Percentiles rank a stretch among this genome's conserved stretches.
These are phyloP conservation scores for Saccostrea cuccullata DNA, from an alignment of 1,140 invertebrate genomes.

Conservation along the genomic window DNA sequence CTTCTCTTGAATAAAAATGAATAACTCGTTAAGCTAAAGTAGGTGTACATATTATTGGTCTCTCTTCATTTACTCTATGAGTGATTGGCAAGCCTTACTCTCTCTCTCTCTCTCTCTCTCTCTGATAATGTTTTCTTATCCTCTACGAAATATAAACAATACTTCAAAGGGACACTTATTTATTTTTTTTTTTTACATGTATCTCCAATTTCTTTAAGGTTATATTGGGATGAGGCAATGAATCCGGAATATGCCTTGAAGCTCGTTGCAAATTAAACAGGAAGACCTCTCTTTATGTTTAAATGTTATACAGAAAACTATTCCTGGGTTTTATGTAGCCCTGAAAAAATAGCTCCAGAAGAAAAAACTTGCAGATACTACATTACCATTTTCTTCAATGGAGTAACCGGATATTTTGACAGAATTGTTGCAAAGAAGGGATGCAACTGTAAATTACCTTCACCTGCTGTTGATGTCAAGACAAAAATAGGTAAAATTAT, in stretches of 20 bases:
- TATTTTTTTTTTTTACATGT: too few species aligned
- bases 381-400: not conserved
- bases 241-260: not conserved
- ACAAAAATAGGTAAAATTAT: not conserved
- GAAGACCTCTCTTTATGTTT: not conserved
- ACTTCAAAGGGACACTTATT: too few species aligned
- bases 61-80: too few species aligned
- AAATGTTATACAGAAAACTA: not conserved
- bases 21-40: too few species aligned
- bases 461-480: not conserved
- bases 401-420: not conserved
- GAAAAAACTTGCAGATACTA: not conserved
- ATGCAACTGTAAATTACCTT: conserved; percentile 11
- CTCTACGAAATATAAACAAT: too few species aligned
- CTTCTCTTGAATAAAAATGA: too few species aligned
- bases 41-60: too few species aligned
- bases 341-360: not conserved
- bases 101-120: too few species aligned
- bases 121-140: too few species aligned
- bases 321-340: not conserved
- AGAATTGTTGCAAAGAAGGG: conserved; percentile 7
- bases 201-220: too few species aligned
- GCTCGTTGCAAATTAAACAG: not conserved
- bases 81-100: too few species aligned
- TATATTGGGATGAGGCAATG: not conserved